These are phyloP conservation scores for Melopsittacus undulatus DNA, from an alignment of 2,797 vertebrate species.

Conservation along the genomic window DNA sequence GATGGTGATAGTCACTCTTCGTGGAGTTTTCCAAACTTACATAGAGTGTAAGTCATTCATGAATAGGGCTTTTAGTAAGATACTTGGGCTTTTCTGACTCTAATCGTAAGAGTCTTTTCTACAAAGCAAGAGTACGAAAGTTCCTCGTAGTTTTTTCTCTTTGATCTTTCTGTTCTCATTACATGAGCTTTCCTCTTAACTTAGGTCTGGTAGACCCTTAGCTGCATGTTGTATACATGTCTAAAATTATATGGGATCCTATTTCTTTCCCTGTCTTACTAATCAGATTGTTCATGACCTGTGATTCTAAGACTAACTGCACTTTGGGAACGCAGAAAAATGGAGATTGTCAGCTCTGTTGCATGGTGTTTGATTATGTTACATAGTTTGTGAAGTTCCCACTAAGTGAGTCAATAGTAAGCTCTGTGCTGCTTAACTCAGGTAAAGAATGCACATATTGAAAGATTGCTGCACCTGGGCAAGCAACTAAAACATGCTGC, in stretches of 20 bases:
- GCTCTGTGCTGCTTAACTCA: background rate
- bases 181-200: background rate
- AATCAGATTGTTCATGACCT: background rate
- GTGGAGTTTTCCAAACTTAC: background rate
- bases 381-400: background rate
- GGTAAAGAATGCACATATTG: background rate
- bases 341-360: background rate
- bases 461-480: background rate
- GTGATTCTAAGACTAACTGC: background rate
- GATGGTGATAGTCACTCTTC: background rate
- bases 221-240: background rate
- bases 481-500: background rate
- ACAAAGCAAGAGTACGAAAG: background rate
- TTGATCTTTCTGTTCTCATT: background rate
- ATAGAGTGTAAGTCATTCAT: background rate
- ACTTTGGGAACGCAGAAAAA: background rate
- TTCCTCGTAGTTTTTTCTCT: background rate
- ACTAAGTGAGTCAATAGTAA: background rate
- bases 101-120: background rate
- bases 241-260: background rate
- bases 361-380: background rate
- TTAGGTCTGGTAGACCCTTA: background rate
- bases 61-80: background rate
- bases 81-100: background rate
- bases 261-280: slow-evolving; percentile 6